Base-by-base conservation (phyloP, 2,888 invertebrate genomes). In the Capitulum mitella region DNA sequence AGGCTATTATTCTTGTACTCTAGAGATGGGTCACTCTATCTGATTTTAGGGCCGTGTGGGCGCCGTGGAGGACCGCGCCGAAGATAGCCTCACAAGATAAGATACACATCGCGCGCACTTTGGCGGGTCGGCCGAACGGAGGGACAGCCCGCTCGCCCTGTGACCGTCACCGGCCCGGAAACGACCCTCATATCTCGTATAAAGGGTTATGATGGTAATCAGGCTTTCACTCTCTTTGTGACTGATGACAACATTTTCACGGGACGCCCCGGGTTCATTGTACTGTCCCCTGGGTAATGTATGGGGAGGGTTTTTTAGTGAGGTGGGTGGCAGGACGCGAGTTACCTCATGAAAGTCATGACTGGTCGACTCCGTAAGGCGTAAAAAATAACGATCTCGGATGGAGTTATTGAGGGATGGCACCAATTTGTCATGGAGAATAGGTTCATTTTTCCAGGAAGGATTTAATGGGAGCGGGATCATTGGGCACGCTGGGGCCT, bases 161-260 rank as follows among this genome's bases (percentile, higher is more conserved):
- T n/a, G 22, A 10, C 29, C 58, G 3, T 10, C 3, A 22, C 70
- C 26, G 29, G 22, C 37, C 61, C 70, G 70, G 70, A 70, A 70
- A 37, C 70, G 37, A 19, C 16, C 22, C 70, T 61, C 70, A 32
- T 16, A 70, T 26, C 40, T 12, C 40, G 70, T 3, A 70, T 37
- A 70, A 70, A 70, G 40, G 70, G 70, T 70, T 70, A 70, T 70
- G 70, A 70, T 70, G 40, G 70, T 40, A 22, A 70, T 70, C 70
- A 10, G 70, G 40, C 70, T 37, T 2, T 1, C 64, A 1, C 34
- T 2, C 34, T 0, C 64, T 16, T 19, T 64, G 32, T 64, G 64
- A 64, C 32, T 14, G 64, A 64, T 64, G 64, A 64, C 34, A 64
- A 64, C 64, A 64, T 64, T 64, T 29, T 34, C 64, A 64, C 29